Evolutionary conservation across 2,888 invertebrate genomes (phyloP), one percentile per base, ranked within the genome.

Genomic region (Steinernema hermaphroditum): DNA sequence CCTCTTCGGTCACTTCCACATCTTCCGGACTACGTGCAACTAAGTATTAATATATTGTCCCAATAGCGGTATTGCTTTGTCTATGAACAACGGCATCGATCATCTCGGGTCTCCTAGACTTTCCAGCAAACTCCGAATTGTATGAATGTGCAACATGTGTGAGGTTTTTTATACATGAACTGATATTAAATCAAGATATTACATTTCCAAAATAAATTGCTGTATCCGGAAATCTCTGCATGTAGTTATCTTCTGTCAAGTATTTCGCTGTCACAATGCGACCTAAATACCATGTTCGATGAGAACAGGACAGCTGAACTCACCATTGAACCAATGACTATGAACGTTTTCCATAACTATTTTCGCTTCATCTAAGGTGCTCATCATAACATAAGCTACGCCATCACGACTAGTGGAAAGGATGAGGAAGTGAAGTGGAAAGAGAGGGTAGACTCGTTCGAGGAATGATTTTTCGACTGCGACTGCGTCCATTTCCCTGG

Each of bases 271-370:
- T 62, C 12, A 62, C 62, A 24, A 62, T 29, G 1, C 62, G 62
- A 32, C 62, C 62, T 62, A 16, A 62, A 62, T 12, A 12, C 50
- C 2, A 2, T n/a, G 6, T 6, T 62, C 14, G 1, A 54, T 24
- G 27, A 62, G 9, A 4, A 4, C 8, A 62, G 27, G 8, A 16
- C 32, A 1, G 34, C 1, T 16, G 16, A 2, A 34, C 32, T 62
- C 32, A 62, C 62, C 62, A n/a, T 62, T 62, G 32, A 62, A 62
- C 62, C 62, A 62, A 22, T 62, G 62, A n/a, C 29, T 62, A 34
- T 62, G 62, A 1, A 62, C 62, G 2, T 8, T 24, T 34, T 62
- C 62, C 62, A 62, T 62, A 62, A 62, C 62, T n/a, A 14, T 62
- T n/a, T 62, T 62, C 32, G 62, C 62, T 62, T 62, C 62, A 1